These are phyloP conservation scores for Pygmarrhopalites habei DNA, from an alignment of 1,140 invertebrate species.

Conservation along the genomic window DNA sequence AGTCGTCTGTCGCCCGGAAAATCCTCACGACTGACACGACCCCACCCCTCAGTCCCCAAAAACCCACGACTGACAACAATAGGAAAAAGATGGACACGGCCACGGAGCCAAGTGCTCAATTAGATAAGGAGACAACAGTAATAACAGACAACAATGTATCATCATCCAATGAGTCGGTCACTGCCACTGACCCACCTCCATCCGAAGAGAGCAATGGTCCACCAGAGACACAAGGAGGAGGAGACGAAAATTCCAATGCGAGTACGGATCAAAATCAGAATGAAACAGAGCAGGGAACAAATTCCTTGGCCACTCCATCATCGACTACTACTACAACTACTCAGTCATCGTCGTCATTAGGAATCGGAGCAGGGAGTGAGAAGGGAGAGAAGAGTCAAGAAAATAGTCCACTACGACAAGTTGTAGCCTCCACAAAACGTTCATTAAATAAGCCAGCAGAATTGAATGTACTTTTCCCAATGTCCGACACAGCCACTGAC, in stretches of 20 bases:
- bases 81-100: too few relatives aligned
- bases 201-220: neutral
- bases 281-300: neutral
- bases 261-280: neutral
- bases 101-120: neutral
- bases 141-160: neutral
- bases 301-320: too few relatives aligned
- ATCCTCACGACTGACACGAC: neutral
- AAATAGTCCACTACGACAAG: neutral
- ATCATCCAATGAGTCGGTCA: neutral
- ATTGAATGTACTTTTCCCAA: conserved; percentile 17
- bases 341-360: neutral
- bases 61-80: neutral
- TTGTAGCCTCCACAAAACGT: neutral
- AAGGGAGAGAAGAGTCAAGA: neutral
- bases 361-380: neutral
- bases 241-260: neutral
- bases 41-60: neutral
- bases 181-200: neutral
- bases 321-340: too few relatives aligned
- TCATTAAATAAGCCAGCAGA: conserved; percentile 19
- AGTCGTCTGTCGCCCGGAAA: neutral
- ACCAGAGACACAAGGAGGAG: neutral
- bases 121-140: neutral
- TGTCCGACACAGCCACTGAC: neutral